Percentiles rank a stretch among this genome's conserved stretches.
phyloP scores from a whole-genome alignment of 2,113 vertebrate species.

The Ginglymostoma cirratum region DNA sequence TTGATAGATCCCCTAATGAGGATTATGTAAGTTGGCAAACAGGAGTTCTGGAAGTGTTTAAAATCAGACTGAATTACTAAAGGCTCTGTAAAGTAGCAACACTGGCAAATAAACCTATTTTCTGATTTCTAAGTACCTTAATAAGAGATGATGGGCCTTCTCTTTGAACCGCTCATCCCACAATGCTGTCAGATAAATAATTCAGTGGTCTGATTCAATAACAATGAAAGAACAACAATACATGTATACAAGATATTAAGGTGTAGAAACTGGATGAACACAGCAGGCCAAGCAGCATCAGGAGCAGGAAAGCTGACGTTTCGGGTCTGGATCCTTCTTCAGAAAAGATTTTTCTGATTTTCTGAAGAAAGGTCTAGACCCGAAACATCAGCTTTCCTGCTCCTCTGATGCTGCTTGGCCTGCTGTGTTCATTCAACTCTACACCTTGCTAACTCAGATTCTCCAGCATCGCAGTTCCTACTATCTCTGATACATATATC shows the following conservation, averaged over 20 bases:
- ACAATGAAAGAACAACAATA: background rate
- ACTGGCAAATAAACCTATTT: background rate
- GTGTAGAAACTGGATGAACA: background rate
- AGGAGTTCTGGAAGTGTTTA: background rate
- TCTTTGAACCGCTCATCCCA: background rate
- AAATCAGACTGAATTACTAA: background rate
- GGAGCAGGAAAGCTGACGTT: too few species aligned
- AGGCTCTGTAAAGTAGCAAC: background rate
- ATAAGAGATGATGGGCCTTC: background rate
- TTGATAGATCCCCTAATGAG: background rate
- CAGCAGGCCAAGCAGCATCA: too few species aligned
- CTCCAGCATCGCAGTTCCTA: too few species aligned
- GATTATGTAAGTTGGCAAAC: background rate
- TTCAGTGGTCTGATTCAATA: background rate
- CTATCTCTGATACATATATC: too few species aligned
- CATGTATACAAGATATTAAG: background rate
- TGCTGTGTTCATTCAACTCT: too few species aligned
- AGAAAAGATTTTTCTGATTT: too few species aligned
- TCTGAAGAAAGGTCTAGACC: too few species aligned
- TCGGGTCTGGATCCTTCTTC: too few species aligned
- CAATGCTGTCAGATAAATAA: background rate
- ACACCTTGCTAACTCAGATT: too few species aligned
- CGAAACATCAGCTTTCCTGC: too few species aligned
- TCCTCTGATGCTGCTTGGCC: too few species aligned
- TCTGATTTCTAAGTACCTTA: background rate